Conservation (phyloP, 2,888 invertebrate genomes). For the Cylloceria caligata region DNA sequence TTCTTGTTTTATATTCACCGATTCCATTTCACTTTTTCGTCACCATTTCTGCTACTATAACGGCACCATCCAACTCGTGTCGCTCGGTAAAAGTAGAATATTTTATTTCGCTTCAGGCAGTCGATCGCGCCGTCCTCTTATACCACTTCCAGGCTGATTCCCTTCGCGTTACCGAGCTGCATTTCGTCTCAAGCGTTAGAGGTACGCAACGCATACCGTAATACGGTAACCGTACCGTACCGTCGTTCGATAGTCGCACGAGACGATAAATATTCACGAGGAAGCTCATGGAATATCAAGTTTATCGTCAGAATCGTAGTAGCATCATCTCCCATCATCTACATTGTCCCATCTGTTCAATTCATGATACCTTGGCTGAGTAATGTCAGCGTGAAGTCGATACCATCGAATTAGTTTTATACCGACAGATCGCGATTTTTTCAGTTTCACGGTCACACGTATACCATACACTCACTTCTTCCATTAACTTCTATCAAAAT, state of each 20-base stretch:
- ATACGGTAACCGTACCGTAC: not conserved
- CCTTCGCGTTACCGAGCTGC: not conserved
- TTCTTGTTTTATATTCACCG: not conserved
- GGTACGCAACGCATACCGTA: not conserved
- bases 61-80: not conserved
- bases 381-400: not conserved
- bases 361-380: slow-evolving; percentile 18
- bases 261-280: slow-evolving; percentile 62
- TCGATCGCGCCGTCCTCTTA: slow-evolving; percentile 13
- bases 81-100: slow-evolving; percentile 25
- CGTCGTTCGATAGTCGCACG: slow-evolving; percentile 2
- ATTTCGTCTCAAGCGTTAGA: not conserved
- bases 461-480: not conserved
- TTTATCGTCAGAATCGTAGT: slow-evolving; percentile 26
- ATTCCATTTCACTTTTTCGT: not conserved
- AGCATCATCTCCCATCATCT: not conserved
- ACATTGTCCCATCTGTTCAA: not conserved
- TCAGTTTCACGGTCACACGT: not conserved
- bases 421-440: not conserved
- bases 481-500: not conserved
- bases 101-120: slow-evolving; percentile 39
- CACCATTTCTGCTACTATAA: not conserved
- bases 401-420: not conserved
- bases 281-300: slow-evolving; percentile 38
- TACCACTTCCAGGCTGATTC: slow-evolving; percentile 32